Base-by-base conservation (phyloP, 2,888 invertebrate genomes). In the Leptarthrus brevirostris region DNA sequence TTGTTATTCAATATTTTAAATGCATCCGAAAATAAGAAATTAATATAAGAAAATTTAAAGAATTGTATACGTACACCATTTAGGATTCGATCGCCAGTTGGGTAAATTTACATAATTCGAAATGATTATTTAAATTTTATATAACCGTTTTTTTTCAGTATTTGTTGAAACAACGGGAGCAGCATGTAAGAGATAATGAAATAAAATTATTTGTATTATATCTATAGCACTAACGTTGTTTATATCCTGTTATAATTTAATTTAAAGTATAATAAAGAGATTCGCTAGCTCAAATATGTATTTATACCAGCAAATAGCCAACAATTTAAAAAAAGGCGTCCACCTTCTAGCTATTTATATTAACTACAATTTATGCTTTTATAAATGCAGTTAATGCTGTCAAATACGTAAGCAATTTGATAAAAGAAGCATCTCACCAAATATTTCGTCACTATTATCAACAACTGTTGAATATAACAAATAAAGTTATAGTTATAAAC, bases 151-250 rank as follows among this genome's bases (percentile, higher is more conserved):
- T 36, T 34, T 5, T 30, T 36, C 36, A 18, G 53, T 30, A 52
- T 53, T 69, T 69, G 52, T 52, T 26, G 72, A 72, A 44, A 30
- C 56, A 54, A 54, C n/a, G 30, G 14, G 30, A 36, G 44, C 54
- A 72, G 72, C 72, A 72, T 72, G 72, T 72, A 72, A 72, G 52
- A 72, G 24, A 56, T 6, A 58, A 56, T 30, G 56, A 58, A 44
- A 72, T 47, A 53, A 56, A 14, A 54, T 69, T 69, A 52, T 69
- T 69, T 52, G 49, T 24, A 8, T 54, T 54, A n/a, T 24, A 1
- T 14, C 10, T 6, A 20, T 16, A 53, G 5, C 16, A 22, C 22
- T 53, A 18, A 53, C 2, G n/a, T 47, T 1, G n/a, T 47, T 18
- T 52, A 4, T 52, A 20, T 52, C 12, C 12, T 52, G 3, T 3